Conservation (phyloP, 1,140 invertebrate genomes). For the Potamilus streckersoni region DNA sequence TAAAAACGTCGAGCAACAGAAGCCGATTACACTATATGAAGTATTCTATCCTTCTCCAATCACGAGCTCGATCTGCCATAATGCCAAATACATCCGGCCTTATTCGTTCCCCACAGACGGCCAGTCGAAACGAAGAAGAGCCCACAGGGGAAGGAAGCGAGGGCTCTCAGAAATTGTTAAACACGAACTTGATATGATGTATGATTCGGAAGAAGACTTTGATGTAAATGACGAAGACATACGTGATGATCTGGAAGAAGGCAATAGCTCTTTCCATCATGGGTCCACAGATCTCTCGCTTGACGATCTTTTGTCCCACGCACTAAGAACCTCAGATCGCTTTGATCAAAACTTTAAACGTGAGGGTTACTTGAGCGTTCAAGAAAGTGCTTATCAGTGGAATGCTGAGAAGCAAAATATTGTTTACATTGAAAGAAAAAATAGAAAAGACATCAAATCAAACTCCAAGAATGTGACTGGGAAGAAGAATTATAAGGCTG, state of each 20-base stretch:
- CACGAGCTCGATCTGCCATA: constrained; percentile 8
- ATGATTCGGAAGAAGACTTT: constrained; percentile 22
- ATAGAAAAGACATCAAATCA: neutral
- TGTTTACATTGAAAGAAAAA: neutral
- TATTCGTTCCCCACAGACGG: neutral
- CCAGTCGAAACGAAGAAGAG: neutral
- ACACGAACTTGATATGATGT: constrained; percentile 4
- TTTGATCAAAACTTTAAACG: neutral
- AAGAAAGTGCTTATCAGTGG: neutral
- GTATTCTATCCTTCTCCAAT: constrained; percentile 12
- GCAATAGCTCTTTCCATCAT: constrained; percentile 1
- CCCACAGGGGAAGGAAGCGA: neutral
- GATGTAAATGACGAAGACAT: constrained; percentile 7
- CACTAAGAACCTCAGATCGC: neutral
- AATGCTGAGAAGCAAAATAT: constrained; percentile 4
- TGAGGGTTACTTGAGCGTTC: neutral
- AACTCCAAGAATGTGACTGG: too few relatives aligned
- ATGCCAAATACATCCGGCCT: constrained; percentile 11
- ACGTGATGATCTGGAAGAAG: neutral
- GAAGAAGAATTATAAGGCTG: neutral
- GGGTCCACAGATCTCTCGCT: constrained; percentile 2
- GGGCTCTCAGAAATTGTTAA: neutral
- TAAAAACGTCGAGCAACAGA: neutral
- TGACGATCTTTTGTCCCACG: neutral
- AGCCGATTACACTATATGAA: constrained; percentile 1